phyloP scores from a whole-genome alignment of 2,888 invertebrate species.

The Idaea biselata region DNA sequence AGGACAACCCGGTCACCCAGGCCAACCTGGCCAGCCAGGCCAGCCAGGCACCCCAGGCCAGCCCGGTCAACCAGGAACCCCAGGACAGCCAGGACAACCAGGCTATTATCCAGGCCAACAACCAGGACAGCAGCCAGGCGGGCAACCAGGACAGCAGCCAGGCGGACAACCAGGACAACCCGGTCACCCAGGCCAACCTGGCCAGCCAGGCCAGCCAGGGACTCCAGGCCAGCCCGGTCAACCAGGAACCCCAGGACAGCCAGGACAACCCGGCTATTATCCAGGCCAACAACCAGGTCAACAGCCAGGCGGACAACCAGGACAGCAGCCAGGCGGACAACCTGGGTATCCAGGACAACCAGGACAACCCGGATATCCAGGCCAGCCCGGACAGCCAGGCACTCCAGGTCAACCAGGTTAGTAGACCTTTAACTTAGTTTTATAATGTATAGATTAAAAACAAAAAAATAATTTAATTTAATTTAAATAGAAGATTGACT shows the following conservation, averaged over 20 bases:
- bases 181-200: slow-evolving; percentile 30
- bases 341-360: slow-evolving; percentile 19
- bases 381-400: slow-evolving; percentile 38
- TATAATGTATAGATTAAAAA: too few species aligned
- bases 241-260: slow-evolving; percentile 24
- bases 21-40: slow-evolving; percentile 30
- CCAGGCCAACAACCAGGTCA: slow-evolving; percentile 23
- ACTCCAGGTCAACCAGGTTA: slow-evolving; percentile 27
- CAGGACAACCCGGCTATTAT: slow-evolving; percentile 21
- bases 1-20: slow-evolving; percentile 20
- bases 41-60: slow-evolving; percentile 17
- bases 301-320: slow-evolving; percentile 24
- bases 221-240: slow-evolving; percentile 24
- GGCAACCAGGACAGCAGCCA: slow-evolving; percentile 29
- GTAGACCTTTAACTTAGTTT: too few species aligned
- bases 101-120: slow-evolving; percentile 20
- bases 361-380: slow-evolving; percentile 29
- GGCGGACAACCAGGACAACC: slow-evolving; percentile 30
- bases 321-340: slow-evolving; percentile 37
- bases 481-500: too few species aligned
- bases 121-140: slow-evolving; percentile 24
- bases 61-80: slow-evolving; percentile 25
- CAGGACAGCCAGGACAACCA: slow-evolving; percentile 22
- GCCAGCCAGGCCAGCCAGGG: slow-evolving; percentile 20
- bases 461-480: too few species aligned